These are phyloP conservation scores for Oxyura jamaicensis DNA, from an alignment of 2,113 vertebrate species.

Conservation along the genomic window DNA sequence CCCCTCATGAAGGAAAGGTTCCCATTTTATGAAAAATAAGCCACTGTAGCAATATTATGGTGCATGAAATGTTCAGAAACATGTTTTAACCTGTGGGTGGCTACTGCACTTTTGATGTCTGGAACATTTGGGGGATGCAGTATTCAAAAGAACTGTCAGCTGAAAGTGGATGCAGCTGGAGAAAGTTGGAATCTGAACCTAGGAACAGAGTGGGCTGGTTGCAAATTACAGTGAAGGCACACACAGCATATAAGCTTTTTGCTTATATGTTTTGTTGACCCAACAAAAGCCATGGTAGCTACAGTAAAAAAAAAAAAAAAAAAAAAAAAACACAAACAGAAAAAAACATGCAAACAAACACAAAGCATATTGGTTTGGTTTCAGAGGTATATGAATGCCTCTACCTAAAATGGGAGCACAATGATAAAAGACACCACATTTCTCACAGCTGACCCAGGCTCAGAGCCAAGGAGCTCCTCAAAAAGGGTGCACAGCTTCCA, in stretches of 20 bases:
- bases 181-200: slow-evolving; percentile 30
- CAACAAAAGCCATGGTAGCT: neutral
- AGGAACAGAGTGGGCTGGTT: slow-evolving; percentile 3
- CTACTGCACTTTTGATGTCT: slow-evolving; percentile 27
- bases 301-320: neutral
- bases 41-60: neutral
- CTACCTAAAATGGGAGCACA: slow-evolving; percentile 28
- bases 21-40: neutral
- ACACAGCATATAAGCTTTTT: neutral
- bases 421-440: slow-evolving; percentile 23
- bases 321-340: no score
- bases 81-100: neutral
- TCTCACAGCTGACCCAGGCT: slow-evolving; percentile 49
- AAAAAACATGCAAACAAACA: neutral
- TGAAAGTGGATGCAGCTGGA: slow-evolving; percentile 51
- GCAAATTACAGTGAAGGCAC: slow-evolving; percentile 5
- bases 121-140: slow-evolving; percentile 2
- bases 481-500: neutral
- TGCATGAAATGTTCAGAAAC: neutral
- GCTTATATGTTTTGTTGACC: neutral
- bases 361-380: neutral
- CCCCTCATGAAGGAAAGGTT: neutral
- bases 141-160: slow-evolving; percentile 30
- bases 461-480: slow-evolving; percentile 13
- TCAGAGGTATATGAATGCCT: neutral